These are phyloP conservation scores for Arenaria interpres DNA, from an alignment of 2,113 vertebrate genomes.

Conservation along the genomic window DNA sequence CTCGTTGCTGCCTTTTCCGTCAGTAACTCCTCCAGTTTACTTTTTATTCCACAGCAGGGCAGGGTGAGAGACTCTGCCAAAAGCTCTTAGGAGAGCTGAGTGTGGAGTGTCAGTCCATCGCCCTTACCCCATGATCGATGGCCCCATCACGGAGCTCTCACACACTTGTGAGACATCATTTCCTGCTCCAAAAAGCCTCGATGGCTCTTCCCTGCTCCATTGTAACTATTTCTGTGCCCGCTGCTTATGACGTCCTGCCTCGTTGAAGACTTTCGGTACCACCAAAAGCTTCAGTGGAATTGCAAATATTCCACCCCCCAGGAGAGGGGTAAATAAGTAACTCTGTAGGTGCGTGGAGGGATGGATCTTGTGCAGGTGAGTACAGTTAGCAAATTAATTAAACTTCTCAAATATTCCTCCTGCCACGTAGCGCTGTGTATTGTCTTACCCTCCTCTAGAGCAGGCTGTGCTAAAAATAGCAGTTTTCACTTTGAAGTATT, in stretches of 20 bases:
- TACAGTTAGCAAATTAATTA: neutral
- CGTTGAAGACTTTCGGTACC: neutral
- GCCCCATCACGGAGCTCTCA: neutral
- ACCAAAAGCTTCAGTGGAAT: neutral
- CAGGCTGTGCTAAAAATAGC: neutral
- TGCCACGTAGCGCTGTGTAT: fast-evolving
- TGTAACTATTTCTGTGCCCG: neutral
- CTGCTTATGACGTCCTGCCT: neutral
- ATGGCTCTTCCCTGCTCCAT: neutral
- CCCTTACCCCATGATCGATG: neutral
- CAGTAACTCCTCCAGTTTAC: neutral
- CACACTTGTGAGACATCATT: neutral
- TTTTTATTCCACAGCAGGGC: neutral
- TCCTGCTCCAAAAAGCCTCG: neutral
- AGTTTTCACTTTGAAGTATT: neutral
- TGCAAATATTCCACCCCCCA: neutral
- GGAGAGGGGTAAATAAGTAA: neutral
- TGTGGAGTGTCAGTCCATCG: neutral
- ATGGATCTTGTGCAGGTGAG: neutral
- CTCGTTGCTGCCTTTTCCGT: neutral
- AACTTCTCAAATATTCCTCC: neutral
- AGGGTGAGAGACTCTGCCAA: neutral
- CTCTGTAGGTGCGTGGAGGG: neutral
- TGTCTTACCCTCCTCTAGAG: neutral
- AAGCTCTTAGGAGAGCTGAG: neutral